Percentiles rank a stretch among this genome's conserved stretches.
Evolutionary conservation across 2,888 invertebrate genomes (phyloP).

Genomic region (Dione vanillae): DNA sequence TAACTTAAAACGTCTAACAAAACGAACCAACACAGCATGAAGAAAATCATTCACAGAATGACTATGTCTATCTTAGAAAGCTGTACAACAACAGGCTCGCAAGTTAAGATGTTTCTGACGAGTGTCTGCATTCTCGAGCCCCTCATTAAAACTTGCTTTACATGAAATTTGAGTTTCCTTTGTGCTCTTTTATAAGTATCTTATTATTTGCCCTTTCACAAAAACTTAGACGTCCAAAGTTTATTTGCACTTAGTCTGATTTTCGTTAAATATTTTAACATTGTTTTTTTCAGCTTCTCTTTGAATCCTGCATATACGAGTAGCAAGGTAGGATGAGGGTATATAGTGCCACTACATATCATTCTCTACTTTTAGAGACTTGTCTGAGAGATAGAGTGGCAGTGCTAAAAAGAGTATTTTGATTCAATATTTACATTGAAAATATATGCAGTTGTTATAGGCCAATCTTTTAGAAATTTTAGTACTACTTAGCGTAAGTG

Average conservation of each 20-base stretch:
- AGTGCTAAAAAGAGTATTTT: no score
- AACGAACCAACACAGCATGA: background rate
- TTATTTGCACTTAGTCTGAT: slow-evolving; percentile 30
- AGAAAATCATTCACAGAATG: background rate
- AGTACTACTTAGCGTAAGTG: no score
- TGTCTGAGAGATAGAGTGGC: no score
- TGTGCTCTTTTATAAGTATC: slow-evolving; percentile 38
- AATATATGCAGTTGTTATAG: no score
- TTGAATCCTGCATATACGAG: no score
- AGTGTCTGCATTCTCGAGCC: slow-evolving; percentile 24
- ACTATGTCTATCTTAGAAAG: slow-evolving; percentile 13
- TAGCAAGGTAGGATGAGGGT: no score
- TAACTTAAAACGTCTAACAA: background rate
- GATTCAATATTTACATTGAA: no score
- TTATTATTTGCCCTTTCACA: slow-evolving; percentile 36
- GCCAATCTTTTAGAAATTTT: no score
- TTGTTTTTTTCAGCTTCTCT: background rate
- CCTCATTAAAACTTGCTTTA: slow-evolving; percentile 43
- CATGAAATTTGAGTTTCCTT: slow-evolving; percentile 35
- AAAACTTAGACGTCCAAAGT: slow-evolving; percentile 29
- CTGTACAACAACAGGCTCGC: background rate
- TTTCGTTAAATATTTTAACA: background rate
- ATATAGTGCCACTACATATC: no score
- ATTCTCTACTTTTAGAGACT: no score
- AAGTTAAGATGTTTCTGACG: slow-evolving; percentile 20